Evolutionary conservation across 2,888 invertebrate species (phyloP), one percentile per base, ranked within the genome.

Genomic region (Sphaerophoria rueppellii): DNA sequence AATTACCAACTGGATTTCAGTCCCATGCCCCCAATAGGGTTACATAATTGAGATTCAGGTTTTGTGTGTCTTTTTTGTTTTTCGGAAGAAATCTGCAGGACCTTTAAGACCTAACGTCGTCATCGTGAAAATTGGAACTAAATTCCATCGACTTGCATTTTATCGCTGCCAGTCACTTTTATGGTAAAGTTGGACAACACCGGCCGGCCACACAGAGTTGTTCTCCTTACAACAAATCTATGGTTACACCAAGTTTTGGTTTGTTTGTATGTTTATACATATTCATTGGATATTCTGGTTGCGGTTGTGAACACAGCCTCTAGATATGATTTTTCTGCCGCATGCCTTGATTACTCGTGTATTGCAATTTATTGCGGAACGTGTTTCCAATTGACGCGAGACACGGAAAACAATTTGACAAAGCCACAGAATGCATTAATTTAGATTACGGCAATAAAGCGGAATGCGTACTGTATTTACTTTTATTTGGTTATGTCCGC

Each of bases 351-450:
- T 69, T 24, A 24, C 24, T 24, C 24, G 24, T 69, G 4, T 67
- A 61, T 69, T 69, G 69, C 63, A 46, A 74, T 82, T 79, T 75
- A 75, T 83, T 72, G 71, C 74, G 70, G 65, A 82, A 82, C 82
- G 69, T 74, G 82, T 82, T 82, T 75, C 67, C 60, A 67, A 71
- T 58, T 48, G 57, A 57, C 77, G 71, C 43, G 43, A 43, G 11
- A 72, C 79, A 71, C 82, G 82, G 79, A 83, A 79, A 78, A 69
- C 79, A 76, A 83, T 83, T 83, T 67, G 83, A 79, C 75, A 80
- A 80, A 72, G 65, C 72, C 72, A 9, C 57, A 72, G 72, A 83
- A 76, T 75, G 61, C 61, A 80, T 76, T 72, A 80, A 72, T 83
- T 80, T 24, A 24, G 75, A 72, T 83, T 65, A 40, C 71, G 70